A percentile compares a stretch with the other conserved stretches of the same genome.
phyloP scores from a whole-genome alignment of 2,113 vertebrate species.

The Pterocles burchelli region DNA sequence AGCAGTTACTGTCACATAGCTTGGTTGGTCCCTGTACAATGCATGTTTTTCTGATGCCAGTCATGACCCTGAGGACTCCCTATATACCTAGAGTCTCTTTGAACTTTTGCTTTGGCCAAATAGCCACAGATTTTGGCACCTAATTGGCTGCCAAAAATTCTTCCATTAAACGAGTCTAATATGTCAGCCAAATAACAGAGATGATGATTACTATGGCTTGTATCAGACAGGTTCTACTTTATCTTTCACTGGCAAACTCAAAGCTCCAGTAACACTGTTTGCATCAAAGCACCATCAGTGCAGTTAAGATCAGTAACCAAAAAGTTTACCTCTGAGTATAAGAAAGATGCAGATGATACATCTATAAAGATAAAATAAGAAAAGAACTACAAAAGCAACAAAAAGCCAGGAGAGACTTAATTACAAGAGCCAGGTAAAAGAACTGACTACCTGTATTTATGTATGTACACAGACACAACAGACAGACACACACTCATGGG shows the following conservation, averaged over 20 bases:
- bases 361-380: neutral
- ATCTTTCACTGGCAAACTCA: neutral
- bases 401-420: neutral
- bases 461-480: neutral
- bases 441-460: neutral
- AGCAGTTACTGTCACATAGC: neutral
- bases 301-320: neutral
- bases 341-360: neutral
- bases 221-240: neutral
- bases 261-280: neutral
- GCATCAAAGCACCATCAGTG: neutral
- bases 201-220: neutral
- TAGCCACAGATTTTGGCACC: neutral
- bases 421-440: neutral
- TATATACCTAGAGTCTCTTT: neutral
- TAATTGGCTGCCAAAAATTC: neutral
- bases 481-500: neutral
- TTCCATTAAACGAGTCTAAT: neutral
- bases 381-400: neutral
- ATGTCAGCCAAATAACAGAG: neutral
- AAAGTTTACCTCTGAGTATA: neutral
- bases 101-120: neutral
- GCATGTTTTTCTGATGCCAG: neutral
- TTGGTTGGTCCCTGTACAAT: neutral
- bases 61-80: neutral